Conservation (phyloP, 2,797 vertebrate species). For the Clarias pachynema region DNA sequence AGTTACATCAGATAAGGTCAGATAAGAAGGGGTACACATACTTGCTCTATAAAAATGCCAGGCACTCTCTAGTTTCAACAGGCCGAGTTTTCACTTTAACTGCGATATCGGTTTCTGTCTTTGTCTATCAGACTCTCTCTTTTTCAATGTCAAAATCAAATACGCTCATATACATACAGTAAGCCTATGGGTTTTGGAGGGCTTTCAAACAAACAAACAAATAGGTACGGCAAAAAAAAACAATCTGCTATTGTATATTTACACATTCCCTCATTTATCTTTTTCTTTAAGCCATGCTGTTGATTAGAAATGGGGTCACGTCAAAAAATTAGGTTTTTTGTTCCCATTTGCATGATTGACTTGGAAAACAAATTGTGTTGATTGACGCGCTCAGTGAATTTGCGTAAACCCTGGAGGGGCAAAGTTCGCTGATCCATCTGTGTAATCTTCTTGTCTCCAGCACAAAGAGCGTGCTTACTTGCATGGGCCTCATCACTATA, state of each 20-base stretch:
- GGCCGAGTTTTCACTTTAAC: slow-evolving; percentile 10
- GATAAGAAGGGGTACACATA: background rate
- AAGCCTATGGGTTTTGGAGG: background rate
- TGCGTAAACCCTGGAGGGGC: slow-evolving; percentile 55
- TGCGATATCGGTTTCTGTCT: slow-evolving; percentile 16
- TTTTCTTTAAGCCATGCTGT: background rate
- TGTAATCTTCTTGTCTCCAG: slow-evolving; percentile 53
- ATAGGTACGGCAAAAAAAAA: background rate
- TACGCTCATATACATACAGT: background rate
- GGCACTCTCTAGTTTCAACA: slow-evolving; percentile 23
- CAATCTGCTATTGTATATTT: background rate
- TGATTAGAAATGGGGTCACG: background rate
- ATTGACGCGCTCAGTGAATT: slow-evolving; percentile 63
- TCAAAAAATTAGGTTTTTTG: background rate
- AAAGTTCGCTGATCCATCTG: slow-evolving; percentile 58
- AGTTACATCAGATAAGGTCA: background rate
- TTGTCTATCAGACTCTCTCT: slow-evolving; percentile 23
- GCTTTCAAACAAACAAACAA: background rate
- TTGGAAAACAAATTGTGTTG: slow-evolving; percentile 55
- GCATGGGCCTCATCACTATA: slow-evolving; percentile 70
- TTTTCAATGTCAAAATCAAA: slow-evolving; percentile 7
- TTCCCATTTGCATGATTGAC: slow-evolving; percentile 21
- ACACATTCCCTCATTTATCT: background rate
- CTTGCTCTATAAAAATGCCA: slow-evolving; percentile 16
- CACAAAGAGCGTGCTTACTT: slow-evolving; percentile 62